Base-by-base conservation (phyloP, 2,113 vertebrate species). In the Monopterus albus region DNA sequence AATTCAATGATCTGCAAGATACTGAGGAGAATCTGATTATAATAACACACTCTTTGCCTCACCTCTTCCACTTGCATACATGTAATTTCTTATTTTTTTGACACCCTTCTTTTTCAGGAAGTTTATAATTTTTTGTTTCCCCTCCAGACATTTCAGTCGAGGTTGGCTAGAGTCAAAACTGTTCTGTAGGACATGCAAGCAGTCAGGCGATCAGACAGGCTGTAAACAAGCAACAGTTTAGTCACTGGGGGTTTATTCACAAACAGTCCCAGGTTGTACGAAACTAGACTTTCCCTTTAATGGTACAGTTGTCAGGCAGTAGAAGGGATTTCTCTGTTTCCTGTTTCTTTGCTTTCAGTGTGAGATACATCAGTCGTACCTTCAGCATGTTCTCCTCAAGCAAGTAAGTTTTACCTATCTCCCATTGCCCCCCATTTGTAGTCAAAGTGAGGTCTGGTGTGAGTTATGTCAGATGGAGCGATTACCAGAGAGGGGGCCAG, bases 401-500 rank as follows among this genome's bases (percentile, higher is more conserved):
- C 89, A 92, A 92, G 90, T 88, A 89, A 91, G 93, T 90, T 88
- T 91, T 78, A 75, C 71, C 83, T 89, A 81, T 25, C 74, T 74
- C 83, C 90, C 67, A 61, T 68, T 12, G 31, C 66, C 67, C 72
- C 85, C 89, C 87, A 85, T 87, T 93, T 94, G 93, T 90, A 90
- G 94, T 95, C 94, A 93, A 94, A 95, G 94, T 86, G 93, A 92
- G 92, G 93, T 92, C 88, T 83, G 86, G 82, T 2, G 91, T 95
- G 95, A 95, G 94, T 95, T 94, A 96, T 95, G 94, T 95, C 92
- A 95, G 95, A 95, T 95, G 93, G 89, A 94, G 95, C 93, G 94
- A 96, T 96, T 96, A 94, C 83, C 88, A 89, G 92, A 93, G 92
- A 91, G 89, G 90, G 88, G 86, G 86, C 93, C 85, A 83, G 64